Percentiles rank a stretch among this genome's conserved stretches.
Evolutionary conservation across 2,888 invertebrate genomes (phyloP).

Genomic region (Drosophila fungiperda): DNA sequence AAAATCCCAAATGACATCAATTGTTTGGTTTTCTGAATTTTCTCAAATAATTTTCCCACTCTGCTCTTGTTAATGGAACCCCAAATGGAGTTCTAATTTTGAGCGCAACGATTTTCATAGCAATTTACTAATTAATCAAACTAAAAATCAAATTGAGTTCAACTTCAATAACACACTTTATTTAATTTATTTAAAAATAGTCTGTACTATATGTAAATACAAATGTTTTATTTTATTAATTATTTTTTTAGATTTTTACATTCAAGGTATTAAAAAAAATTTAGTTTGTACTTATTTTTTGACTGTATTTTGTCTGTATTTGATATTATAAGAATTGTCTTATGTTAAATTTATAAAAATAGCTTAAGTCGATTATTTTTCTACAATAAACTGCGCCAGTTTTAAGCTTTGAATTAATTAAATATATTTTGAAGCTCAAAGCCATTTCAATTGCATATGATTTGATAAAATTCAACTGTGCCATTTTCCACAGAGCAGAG

Average conservation of each 20-base stretch:
- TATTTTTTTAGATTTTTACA: not conserved
- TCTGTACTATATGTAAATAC: too few species aligned
- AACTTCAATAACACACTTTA: not conserved
- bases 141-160: not conserved
- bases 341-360: not conserved
- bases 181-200: too few species aligned
- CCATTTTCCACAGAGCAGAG: not conserved
- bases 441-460: not conserved
- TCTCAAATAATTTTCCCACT: not conserved
- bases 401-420: not conserved
- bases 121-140: not conserved
- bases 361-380: not conserved
- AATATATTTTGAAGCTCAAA: not conserved
- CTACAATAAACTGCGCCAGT: not conserved
- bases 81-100: not conserved
- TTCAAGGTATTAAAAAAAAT: too few species aligned
- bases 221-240: not conserved
- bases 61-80: not conserved
- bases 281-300: too few species aligned
- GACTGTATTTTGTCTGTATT: too few species aligned
- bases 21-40: not conserved
- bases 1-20: constrained; percentile 19
- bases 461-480: not conserved
- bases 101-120: not conserved
- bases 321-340: too few species aligned